Base-by-base conservation (phyloP, 2,113 vertebrate genomes). In the Heteronetta atricapilla region DNA sequence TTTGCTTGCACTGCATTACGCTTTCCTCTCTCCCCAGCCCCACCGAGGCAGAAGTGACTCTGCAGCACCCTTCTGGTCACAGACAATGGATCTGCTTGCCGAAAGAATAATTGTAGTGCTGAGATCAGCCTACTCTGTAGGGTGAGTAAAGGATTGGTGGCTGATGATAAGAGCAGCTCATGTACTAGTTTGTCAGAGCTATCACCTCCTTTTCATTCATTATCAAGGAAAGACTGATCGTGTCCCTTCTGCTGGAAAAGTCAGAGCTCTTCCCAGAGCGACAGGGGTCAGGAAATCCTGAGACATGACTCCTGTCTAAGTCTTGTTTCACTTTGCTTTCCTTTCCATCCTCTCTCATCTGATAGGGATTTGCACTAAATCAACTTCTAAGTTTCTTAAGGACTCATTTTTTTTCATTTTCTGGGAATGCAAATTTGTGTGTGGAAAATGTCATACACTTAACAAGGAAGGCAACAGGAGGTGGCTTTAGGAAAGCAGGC, bases 1-100 rank as follows among this genome's bases (percentile, higher is more conserved):
- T 66, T 8, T 28, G 9, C n/a, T 22, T 0, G 0, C 68, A n/a
- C 4, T 2, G 2, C 79, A 34, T 48, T 29, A 11, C 5, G 0
- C 88, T 73, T 79, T 58, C 25, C 9, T 40, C 33, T 20, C 4
- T 58, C 22, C 13, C 26, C 58, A 3, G 0, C 0, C 3, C 15
- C 6, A 12, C 4, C 8, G 33, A 36, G 48, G 7, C 33, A 20
- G 33, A 23, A 79, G 18, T 8, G 29, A 64, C 64, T 63, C 38
- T 13, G 68, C 44, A 69, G 68, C 0, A 0, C 13, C 10, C 25
- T 44, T 64, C 25, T 70, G 38, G 25, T 78, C 26, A 17, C 23
- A 44, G 28, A 66, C 89, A 73, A 64, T 11, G 4, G 68, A 68
- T 50, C n/a, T 0, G 0, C 29, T 66, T 90, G 38, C 53, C 0